Conservation (phyloP, 2,113 vertebrate species). For the Clarias magur region DNA sequence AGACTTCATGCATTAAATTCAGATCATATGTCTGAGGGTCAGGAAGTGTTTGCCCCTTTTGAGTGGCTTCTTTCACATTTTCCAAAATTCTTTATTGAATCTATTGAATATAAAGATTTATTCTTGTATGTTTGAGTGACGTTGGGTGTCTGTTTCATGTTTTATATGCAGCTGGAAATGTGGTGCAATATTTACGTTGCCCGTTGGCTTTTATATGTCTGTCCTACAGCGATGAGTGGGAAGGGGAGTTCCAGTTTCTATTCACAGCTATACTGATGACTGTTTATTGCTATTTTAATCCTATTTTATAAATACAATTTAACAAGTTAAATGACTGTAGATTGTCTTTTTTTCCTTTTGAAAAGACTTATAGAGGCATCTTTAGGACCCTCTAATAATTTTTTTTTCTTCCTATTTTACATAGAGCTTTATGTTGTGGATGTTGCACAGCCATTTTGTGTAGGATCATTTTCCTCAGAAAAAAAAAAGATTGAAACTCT, state of each 20-base stretch:
- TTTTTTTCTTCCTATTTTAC: conserved; percentile 51
- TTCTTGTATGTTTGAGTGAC: conserved; percentile 66
- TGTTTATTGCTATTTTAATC: conserved; percentile 59
- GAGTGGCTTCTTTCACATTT: conserved; percentile 57
- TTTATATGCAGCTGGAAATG: conserved; percentile 70
- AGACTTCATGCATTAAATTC: conserved; percentile 56
- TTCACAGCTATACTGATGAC: conserved; percentile 58
- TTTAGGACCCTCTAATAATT: conserved; percentile 61
- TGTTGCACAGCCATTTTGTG: conserved; percentile 63
- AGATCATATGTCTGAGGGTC: conserved; percentile 54
- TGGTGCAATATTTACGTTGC: conserved; percentile 77
- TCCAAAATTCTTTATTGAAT: conserved; percentile 62
- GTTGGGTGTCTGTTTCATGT: conserved; percentile 52
- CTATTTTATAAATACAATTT: conserved; percentile 61
- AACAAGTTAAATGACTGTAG: conserved; percentile 48
- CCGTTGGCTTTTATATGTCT: conserved; percentile 60
- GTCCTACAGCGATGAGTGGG: conserved; percentile 51
- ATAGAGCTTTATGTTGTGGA: conserved; percentile 67
- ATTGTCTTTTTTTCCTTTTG: conserved; percentile 51
- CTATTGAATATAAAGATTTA: conserved; percentile 67
- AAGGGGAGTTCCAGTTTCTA: conserved; percentile 46
- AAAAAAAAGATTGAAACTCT: conserved; percentile 43
- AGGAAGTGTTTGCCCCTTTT: conserved; percentile 54
- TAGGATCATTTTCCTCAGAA: conserved; percentile 48
- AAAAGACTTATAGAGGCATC: conserved; percentile 50